Base-by-base conservation (phyloP, 2,113 vertebrate species). In the Ellobius talpinus region DNA sequence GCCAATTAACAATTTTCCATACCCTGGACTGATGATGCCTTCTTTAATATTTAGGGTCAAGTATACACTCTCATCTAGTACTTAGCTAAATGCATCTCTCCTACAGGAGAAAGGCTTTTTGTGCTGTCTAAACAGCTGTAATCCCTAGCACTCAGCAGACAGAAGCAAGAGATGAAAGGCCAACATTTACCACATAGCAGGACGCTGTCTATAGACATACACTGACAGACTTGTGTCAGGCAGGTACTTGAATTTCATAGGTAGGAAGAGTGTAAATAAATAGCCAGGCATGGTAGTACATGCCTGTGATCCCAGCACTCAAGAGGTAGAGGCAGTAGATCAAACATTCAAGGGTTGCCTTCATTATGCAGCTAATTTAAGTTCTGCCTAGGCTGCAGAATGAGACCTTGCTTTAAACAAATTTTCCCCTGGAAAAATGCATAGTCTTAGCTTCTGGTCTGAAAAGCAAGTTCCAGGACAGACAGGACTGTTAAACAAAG, bases 181-280 rank as follows among this genome's bases (percentile, higher is more conserved):
- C 70, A 63, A 13, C 19, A 7, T 36, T 45, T 45, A 50, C 58
- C 78, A 26, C 16, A 55, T n/a, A 87, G 45, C 45, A 45, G 70
- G 33, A n/a, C 12, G 47, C 45, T 52, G 7, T 31, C 58, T 29
- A 10, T 13, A 26, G 19, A 58, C 58, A 58, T 58, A 58, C 14
- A 21, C 58, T 58, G 21, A 58, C 58, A 7, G 55, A 68, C 11
- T 63, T 79, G 1, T 73, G 24, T 87, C 26, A 33, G 73, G 45
- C 91, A 82, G 77, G 58, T 61, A 82, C 55, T 87, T 91, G 42
- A 81, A 78, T 96, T 89, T 93, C 65, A 90, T 8, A n/a, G 42
- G 26, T 45, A 85, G 82, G 63, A 66, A 66, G 84, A 86, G 29
- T 47, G 8, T 86, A 29, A 63, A 66, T 66, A 33, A 50, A 52